phyloP scores from a whole-genome alignment of 1,140 invertebrate genomes.

The Drosophila baimaii region DNA sequence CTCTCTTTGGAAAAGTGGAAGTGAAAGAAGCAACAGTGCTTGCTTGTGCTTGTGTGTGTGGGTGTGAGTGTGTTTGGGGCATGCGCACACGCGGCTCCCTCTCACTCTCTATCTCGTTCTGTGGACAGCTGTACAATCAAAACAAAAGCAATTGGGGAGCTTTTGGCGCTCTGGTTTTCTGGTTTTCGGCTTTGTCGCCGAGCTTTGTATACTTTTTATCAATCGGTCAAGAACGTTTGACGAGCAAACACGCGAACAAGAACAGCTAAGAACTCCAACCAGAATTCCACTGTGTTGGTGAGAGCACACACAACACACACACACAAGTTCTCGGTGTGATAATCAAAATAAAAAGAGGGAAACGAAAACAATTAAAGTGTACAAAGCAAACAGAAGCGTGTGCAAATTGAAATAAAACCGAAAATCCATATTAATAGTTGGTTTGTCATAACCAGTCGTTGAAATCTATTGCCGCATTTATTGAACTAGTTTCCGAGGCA shows the following conservation, averaged over 20 bases:
- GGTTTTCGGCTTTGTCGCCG: constrained; percentile 59
- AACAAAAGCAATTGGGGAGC: constrained; percentile 64
- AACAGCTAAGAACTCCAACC: constrained; percentile 10
- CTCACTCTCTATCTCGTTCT: constrained; percentile 12
- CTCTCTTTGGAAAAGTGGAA: constrained; percentile 68
- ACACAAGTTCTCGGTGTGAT: constrained; percentile 54
- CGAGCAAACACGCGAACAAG: constrained; percentile 50
- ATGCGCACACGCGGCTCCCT: constrained; percentile 27
- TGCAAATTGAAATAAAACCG: constrained; percentile 21
- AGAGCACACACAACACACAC: constrained; percentile 7
- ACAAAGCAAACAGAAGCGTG: constrained; percentile 37
- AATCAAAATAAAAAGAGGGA: constrained; percentile 68
- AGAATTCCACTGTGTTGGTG: constrained; percentile 19
- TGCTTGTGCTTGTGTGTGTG: constrained; percentile 11
- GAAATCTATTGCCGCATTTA: constrained; percentile 42
- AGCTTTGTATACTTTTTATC: constrained; percentile 77
- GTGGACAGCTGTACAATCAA: constrained; percentile 69
- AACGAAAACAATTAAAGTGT: constrained; percentile 35
- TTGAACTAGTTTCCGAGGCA: constrained; percentile 70
- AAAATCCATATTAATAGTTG: constrained; percentile 29
- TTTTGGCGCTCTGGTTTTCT: constrained; percentile 53
- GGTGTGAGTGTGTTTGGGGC: constrained; percentile 44
- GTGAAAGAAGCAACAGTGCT: constrained; percentile 72
- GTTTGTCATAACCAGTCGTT: constrained; percentile 39
- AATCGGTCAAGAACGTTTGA: constrained; percentile 80